Evolutionary conservation across 2,797 vertebrate genomes (phyloP).

Genomic region (Euthynnus affinis): DNA sequence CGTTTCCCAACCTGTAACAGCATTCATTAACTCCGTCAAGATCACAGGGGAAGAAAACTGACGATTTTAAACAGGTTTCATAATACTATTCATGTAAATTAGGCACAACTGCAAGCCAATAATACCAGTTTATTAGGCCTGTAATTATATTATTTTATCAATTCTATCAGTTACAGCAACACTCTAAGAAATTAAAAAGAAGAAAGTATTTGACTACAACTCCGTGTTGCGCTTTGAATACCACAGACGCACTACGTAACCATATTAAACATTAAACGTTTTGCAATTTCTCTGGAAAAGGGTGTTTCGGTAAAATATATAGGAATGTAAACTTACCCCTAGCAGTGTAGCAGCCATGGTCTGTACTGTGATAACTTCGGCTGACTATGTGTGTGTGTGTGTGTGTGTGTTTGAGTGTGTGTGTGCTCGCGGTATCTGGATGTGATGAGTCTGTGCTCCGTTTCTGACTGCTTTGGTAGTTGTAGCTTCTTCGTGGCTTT

Average conservation of each 20-base stretch:
- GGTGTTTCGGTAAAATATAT: not conserved
- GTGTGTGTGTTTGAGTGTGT: slow-evolving; percentile 14
- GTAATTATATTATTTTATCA: not conserved
- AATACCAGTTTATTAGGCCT: no score
- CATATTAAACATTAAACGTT: no score
- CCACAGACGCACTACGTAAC: not conserved
- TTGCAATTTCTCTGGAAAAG: not conserved
- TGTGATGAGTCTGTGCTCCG: slow-evolving; percentile 42
- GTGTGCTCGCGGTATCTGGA: slow-evolving; percentile 9
- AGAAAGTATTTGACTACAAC: not conserved
- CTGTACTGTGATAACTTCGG: slow-evolving; percentile 9
- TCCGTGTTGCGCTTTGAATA: not conserved
- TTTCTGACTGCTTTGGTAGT: slow-evolving; percentile 87
- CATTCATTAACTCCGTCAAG: not conserved
- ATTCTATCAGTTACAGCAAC: not conserved
- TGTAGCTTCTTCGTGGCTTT: slow-evolving; percentile 92
- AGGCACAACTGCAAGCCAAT: not conserved
- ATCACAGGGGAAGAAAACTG: not conserved
- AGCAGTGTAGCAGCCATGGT: slow-evolving; percentile 97
- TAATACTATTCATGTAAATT: not conserved
- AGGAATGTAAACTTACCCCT: slow-evolving; percentile 90
- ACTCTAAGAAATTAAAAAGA: not conserved
- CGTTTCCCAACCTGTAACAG: not conserved
- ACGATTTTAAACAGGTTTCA: not conserved
- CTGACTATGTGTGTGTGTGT: slow-evolving; percentile 1